A percentile compares a stretch with the other conserved stretches of the same genome.
phyloP scores from a whole-genome alignment of 2,113 vertebrate species.

The Brienomyrus longianalis region DNA sequence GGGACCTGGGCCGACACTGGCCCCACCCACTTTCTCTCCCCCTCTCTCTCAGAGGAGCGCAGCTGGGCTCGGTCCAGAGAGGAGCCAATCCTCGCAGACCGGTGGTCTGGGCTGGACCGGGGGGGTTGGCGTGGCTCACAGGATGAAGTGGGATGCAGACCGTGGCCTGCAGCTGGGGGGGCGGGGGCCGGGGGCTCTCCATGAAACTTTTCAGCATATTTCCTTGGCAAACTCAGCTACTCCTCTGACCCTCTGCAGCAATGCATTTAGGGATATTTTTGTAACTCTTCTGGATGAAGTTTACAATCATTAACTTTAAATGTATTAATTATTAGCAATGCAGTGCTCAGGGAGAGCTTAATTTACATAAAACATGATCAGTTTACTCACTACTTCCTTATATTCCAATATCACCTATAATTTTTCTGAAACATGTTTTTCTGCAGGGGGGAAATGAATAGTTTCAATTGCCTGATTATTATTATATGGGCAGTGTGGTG shows the following conservation, averaged over 20 bases:
- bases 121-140: background rate
- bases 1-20: background rate
- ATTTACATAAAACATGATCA: background rate
- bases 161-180: background rate
- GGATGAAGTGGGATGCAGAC: constrained; percentile 7
- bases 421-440: background rate
- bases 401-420: background rate
- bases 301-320: background rate
- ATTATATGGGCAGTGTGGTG: background rate
- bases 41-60: background rate
- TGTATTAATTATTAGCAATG: background rate
- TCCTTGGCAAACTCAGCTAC: background rate
- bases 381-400: background rate
- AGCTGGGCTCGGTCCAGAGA: background rate
- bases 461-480: background rate
- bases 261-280: background rate
- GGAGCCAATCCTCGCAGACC: background rate
- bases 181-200: background rate
- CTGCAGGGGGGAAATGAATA: background rate
- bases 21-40: background rate
- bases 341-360: background rate
- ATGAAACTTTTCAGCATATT: background rate
- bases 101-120: background rate
- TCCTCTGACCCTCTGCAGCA: background rate
- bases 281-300: background rate